Evolutionary conservation across 2,113 vertebrate species (phyloP).

Genomic region (Chaenogobius annularis): DNA sequence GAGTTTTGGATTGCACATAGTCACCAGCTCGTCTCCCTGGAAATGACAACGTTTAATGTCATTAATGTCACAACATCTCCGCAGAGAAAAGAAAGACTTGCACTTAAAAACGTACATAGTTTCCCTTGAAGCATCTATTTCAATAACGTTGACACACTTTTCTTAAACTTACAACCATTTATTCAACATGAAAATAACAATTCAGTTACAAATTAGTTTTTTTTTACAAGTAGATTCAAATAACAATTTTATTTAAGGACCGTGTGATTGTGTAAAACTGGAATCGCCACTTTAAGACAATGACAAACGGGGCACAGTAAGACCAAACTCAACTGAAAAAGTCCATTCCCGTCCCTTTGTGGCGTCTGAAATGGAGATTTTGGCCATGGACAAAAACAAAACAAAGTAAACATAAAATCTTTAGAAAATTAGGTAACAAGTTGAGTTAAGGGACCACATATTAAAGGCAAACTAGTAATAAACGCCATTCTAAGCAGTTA

Average conservation of each 20-base stretch:
- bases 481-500: too few species aligned
- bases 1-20: too few species aligned
- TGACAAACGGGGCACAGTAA: conserved; percentile 35
- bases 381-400: conserved; percentile 44
- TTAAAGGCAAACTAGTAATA: not conserved
- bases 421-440: conserved; percentile 41
- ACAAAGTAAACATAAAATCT: conserved; percentile 23
- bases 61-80: not conserved
- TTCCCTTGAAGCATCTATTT: not conserved
- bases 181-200: conserved; percentile 45
- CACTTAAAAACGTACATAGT: not conserved
- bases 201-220: not conserved
- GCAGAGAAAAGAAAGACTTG: too few species aligned
- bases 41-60: not conserved
- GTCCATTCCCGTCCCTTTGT: conserved; percentile 16
- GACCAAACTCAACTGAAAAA: conserved; percentile 10
- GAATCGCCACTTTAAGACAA: conserved; percentile 34
- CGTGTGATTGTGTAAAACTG: conserved; percentile 19
- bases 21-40: not conserved
- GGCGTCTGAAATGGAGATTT: conserved; percentile 31
- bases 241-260: not conserved
- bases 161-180: conserved; percentile 34
- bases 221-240: conserved; percentile 9
- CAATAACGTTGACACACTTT: not conserved
- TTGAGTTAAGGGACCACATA: not conserved